Percentiles rank a stretch among this genome's conserved stretches.
Evolutionary conservation across 2,797 vertebrate genomes (phyloP).

Genomic region (Malurus leucopterus): DNA sequence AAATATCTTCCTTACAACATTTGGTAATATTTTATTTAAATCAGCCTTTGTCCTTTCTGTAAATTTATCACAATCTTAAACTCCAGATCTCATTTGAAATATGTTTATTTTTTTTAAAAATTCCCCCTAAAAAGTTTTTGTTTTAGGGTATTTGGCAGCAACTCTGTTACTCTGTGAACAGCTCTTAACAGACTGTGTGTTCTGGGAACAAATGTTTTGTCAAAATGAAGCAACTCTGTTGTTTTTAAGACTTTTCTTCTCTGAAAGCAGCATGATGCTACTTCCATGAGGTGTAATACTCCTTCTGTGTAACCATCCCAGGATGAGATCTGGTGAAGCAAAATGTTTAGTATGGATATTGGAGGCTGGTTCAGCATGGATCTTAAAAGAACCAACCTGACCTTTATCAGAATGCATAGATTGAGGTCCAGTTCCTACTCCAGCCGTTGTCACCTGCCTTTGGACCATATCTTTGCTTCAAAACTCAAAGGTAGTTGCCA

Average conservation of each 20-base stretch:
- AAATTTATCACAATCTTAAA: not conserved
- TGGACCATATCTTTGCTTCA: not conserved
- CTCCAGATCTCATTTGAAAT: not conserved
- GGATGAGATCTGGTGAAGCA: not conserved
- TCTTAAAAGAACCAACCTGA: not conserved
- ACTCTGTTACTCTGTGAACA: not conserved
- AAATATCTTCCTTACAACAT: not conserved
- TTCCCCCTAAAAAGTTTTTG: not conserved
- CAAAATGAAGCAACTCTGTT: not conserved
- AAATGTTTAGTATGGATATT: not conserved
- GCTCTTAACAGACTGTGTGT: not conserved
- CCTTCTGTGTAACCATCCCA: not conserved
- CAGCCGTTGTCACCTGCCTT: not conserved
- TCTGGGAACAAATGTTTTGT: not conserved
- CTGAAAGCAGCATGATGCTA: not conserved
- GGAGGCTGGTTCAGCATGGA: not conserved
- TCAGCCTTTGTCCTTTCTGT: not conserved
- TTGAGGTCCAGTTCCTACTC: not conserved
- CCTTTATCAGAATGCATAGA: not conserved
- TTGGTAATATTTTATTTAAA: constrained; percentile 1
- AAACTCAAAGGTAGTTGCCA: not conserved
- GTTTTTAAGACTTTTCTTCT: not conserved
- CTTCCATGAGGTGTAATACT: not conserved
- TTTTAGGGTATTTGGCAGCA: not conserved
- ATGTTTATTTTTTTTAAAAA: not conserved